Percentiles rank a stretch among this genome's conserved stretches.
These are phyloP conservation scores for Oreochromis niloticus DNA, from an alignment of 2,113 vertebrate genomes.

Conservation along the genomic window DNA sequence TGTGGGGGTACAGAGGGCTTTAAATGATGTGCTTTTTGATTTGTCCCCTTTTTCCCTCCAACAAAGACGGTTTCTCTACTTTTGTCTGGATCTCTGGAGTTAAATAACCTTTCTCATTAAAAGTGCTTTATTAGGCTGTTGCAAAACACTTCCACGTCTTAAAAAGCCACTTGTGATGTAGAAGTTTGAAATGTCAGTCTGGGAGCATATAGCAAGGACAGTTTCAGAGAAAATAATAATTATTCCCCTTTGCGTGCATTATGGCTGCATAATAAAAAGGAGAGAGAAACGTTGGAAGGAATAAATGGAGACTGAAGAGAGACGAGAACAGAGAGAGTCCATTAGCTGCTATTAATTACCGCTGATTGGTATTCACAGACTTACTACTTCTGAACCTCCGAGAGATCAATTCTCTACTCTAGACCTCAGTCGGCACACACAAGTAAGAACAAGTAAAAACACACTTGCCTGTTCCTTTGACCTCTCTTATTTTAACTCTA, in stretches of 20 bases:
- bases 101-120: background rate
- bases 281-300: background rate
- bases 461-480: background rate
- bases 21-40: background rate
- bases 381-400: slow-evolving; percentile 34
- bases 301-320: slow-evolving; percentile 14
- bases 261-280: slow-evolving; percentile 4
- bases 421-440: slow-evolving; percentile 39
- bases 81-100: background rate
- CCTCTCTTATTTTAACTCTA: background rate
- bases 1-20: background rate
- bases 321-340: slow-evolving; percentile 39
- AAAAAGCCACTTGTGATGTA: background rate
- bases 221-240: background rate
- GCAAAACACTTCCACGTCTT: background rate
- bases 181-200: background rate
- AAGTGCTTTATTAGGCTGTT: background rate
- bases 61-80: background rate
- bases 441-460: background rate
- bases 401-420: slow-evolving; percentile 56
- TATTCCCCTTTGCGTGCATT: background rate
- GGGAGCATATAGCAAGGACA: background rate
- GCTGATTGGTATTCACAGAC: slow-evolving; percentile 68
- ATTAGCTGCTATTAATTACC: slow-evolving; percentile 73
- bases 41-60: background rate